Conservation (phyloP, 1,140 invertebrate genomes). For the Sweltsa coloradensis region DNA sequence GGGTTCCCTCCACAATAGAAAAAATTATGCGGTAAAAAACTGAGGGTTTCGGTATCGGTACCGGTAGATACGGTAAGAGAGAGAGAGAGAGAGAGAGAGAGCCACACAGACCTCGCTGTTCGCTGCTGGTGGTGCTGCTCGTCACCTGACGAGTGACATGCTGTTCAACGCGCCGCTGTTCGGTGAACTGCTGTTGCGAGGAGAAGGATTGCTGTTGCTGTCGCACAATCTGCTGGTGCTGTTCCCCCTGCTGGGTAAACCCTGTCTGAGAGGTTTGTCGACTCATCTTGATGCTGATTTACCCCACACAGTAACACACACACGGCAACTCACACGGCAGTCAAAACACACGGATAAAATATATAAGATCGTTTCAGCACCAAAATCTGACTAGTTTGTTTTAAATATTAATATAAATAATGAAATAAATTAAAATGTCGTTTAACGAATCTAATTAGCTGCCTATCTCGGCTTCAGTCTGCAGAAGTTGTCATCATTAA, state of each 20-base stretch:
- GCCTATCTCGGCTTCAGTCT: constrained; percentile 51
- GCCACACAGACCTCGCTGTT: constrained; percentile 32
- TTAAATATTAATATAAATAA: constrained; percentile 10
- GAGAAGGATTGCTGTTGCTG: constrained; percentile 25
- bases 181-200: constrained; percentile 38
- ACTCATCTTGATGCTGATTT: constrained; percentile 36
- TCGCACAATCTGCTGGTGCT: constrained; percentile 23
- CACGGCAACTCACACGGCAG: constrained; percentile 17
- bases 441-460: constrained; percentile 9
- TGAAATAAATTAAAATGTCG: constrained; percentile 7
- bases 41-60: too few relatives aligned
- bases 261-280: constrained; percentile 41
- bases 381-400: constrained; percentile 13
- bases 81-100: background rate
- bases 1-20: too few relatives aligned
- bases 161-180: constrained; percentile 60
- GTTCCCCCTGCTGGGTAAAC: constrained; percentile 35
- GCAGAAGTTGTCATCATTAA: constrained; percentile 62
- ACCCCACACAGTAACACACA: constrained; percentile 15
- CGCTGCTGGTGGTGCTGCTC: too few relatives aligned
- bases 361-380: background rate
- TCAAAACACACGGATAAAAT: constrained; percentile 11
- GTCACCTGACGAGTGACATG: constrained; percentile 62
- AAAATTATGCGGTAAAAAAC: too few relatives aligned
- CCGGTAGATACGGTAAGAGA: background rate